Evolutionary conservation across 2,888 invertebrate genomes (phyloP), one percentile per base, ranked within the genome.

Genomic region (Trissolcus brochymenae): DNA sequence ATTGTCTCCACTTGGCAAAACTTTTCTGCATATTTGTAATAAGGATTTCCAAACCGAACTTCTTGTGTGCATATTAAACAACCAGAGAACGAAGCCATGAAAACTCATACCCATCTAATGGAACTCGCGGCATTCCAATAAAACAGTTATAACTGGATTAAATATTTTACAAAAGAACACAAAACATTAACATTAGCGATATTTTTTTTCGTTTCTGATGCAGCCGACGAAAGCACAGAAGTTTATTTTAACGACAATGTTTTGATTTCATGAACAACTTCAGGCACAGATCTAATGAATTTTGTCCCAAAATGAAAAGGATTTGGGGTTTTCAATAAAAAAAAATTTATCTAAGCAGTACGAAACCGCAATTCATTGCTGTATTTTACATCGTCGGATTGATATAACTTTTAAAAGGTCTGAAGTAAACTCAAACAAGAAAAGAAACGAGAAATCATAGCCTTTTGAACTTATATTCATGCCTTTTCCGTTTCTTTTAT

Each of bases 401-500:
- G 68, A 68, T 61, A 55, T 53, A 35, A 35, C 35, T 68, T 54
- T 43, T 35, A 49, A 55, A 68, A 68, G 49, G 55, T 21, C 43
- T 11, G 13, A 25, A 21, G 9, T 4, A 35, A 70, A 60, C 59
- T 14, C 60, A 60, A 70, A 70, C 61, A 70, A 70, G 55, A 41
- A 55, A 56, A 50, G 41, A 53, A 61, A 70, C 50, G 19, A 61
- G 61, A 70, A 70, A 61, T 70, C 70, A 61, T 41, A 59, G 70
- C 54, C 61, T 68, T 70, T 61, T 61, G 61, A 70, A 70, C 55
- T 54, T 68, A 60, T 68, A 68, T 68, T 54, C 53, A 46, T 46
- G 54, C 67, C 55, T 54, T 60, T 70, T 55, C 61, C 61, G 43
- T 50, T 41, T 55, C 61, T 40, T 55, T 29, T 16, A 41, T 40